These are phyloP conservation scores for Dipus sagitta DNA, from an alignment of 2,797 vertebrate genomes.

Conservation along the genomic window DNA sequence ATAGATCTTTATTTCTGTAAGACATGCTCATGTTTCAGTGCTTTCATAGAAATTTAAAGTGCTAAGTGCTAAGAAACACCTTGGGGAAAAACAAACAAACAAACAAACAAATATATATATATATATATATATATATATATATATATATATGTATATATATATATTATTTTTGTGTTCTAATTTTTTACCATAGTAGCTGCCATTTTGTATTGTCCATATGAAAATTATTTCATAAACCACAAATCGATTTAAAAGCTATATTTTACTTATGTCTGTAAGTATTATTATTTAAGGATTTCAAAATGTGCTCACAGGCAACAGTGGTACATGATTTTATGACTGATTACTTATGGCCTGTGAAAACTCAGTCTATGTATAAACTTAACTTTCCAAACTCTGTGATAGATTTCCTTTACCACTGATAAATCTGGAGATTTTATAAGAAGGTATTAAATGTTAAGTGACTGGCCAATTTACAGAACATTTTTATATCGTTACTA, in stretches of 20 bases:
- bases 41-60: background rate
- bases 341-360: background rate
- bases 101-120: too few relatives aligned
- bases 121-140: too few relatives aligned
- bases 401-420: background rate
- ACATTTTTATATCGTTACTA: background rate
- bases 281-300: background rate
- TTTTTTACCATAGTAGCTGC: background rate
- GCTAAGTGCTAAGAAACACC: background rate
- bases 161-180: background rate
- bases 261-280: slow-evolving; percentile 39
- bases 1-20: background rate
- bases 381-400: background rate
- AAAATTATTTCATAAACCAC: slow-evolving; percentile 15
- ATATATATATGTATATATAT: too few relatives aligned
- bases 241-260: background rate
- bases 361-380: background rate
- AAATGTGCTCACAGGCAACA: background rate
- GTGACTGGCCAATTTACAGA: background rate
- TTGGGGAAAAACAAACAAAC: too few relatives aligned
- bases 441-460: background rate
- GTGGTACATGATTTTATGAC: background rate
- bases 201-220: background rate
- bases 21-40: background rate
- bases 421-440: background rate